Conservation (phyloP, 2,888 invertebrate genomes). For the Philereme transversata region DNA sequence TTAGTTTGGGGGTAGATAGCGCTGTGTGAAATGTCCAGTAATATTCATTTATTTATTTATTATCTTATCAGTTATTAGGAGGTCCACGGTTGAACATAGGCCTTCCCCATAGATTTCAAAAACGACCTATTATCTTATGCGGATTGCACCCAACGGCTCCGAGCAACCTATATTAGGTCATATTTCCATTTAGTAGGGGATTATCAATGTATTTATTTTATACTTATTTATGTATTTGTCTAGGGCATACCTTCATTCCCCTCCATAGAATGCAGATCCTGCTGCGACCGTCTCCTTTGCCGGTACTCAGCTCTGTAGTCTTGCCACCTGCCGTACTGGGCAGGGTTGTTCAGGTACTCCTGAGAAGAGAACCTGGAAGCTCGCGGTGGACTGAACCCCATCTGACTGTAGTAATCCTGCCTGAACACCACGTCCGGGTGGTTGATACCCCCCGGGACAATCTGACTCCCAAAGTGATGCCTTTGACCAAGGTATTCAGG, state of each 20-base stretch:
- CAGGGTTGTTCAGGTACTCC: conserved; percentile 76
- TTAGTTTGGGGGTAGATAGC: too few relatives aligned
- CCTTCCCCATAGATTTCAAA: too few relatives aligned
- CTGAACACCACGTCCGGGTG: conserved; percentile 78
- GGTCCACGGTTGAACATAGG: too few relatives aligned
- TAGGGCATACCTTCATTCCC: conserved; percentile 67
- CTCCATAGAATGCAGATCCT: conserved; percentile 75
- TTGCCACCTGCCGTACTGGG: conserved; percentile 73
- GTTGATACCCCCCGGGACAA: conserved; percentile 66
- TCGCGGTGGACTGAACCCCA: conserved; percentile 71
- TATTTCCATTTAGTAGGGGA: too few relatives aligned
- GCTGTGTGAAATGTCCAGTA: too few relatives aligned
- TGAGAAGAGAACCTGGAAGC: conserved; percentile 78
- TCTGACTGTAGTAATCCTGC: conserved; percentile 72
- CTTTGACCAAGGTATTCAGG: conserved; percentile 73
- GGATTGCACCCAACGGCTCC: too few relatives aligned
- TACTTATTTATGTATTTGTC: too few relatives aligned
- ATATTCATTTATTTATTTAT: too few relatives aligned
- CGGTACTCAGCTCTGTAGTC: conserved; percentile 74
- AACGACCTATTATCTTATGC: too few relatives aligned
- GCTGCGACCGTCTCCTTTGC: conserved; percentile 76
- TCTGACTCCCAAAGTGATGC: conserved; percentile 70
- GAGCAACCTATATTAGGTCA: too few relatives aligned
- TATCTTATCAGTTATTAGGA: too few relatives aligned
- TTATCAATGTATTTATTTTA: too few relatives aligned